Conservation (phyloP, 2,888 invertebrate species). For the Parnassius glacialis region DNA sequence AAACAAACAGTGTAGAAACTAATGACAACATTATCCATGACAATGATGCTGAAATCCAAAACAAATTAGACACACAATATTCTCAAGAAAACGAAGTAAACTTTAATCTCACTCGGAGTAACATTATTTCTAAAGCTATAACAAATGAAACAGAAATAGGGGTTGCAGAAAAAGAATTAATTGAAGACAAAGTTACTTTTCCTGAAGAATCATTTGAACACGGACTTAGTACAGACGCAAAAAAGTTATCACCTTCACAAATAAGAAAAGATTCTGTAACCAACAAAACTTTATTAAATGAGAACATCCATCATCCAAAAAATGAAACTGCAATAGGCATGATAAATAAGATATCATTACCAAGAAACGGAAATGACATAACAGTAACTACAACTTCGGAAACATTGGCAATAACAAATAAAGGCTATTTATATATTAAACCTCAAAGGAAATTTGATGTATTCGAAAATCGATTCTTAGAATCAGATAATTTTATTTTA, state of each 20-base stretch:
- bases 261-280: not conserved
- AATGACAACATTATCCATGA: not conserved
- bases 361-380: not conserved
- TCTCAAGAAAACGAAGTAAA: not conserved
- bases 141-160: not conserved
- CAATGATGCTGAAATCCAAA: too few species aligned
- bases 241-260: not conserved
- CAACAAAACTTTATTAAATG: not conserved
- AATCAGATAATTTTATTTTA: conserved; percentile 18
- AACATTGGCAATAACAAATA: not conserved
- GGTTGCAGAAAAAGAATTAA: not conserved
- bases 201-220: not conserved
- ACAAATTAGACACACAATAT: too few species aligned
- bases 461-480: conserved; percentile 23
- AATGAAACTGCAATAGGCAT: not conserved
- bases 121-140: not conserved
- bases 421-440: not conserved
- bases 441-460: not conserved
- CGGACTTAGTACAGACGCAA: not conserved
- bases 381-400: not conserved
- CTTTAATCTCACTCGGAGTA: not conserved
- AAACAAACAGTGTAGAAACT: not conserved
- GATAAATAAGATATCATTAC: not conserved
- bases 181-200: not conserved
- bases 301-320: not conserved